A percentile compares a stretch with the other conserved stretches of the same genome.
These are phyloP conservation scores for Umimayanthus kanabou DNA, from an alignment of 92 coral and sea anemone species.

Conservation along the genomic window DNA sequence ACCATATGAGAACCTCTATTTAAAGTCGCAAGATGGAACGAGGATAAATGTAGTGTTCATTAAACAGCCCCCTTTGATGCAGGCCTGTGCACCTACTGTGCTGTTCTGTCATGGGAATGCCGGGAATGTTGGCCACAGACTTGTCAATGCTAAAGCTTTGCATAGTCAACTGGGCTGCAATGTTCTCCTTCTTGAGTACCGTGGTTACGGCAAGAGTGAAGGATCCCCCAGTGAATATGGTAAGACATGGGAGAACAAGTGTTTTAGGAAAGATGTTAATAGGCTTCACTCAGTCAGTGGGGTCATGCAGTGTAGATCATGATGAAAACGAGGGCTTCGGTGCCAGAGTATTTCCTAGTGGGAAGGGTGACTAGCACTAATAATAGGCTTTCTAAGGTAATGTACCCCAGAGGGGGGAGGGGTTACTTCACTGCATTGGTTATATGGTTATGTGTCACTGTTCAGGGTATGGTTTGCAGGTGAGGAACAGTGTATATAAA, in stretches of 20 bases:
- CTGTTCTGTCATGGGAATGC: conserved; percentile 97
- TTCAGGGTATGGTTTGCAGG: too few relatives aligned
- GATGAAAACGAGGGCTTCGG: too few relatives aligned
- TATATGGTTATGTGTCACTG: too few relatives aligned
- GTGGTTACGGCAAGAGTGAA: conserved; percentile 97
- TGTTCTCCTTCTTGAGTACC: conserved; percentile 93
- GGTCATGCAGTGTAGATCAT: too few relatives aligned
- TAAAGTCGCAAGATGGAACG: conserved; percentile 93
- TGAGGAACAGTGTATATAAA: too few relatives aligned
- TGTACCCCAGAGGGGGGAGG: too few relatives aligned
- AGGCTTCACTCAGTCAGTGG: too few relatives aligned
- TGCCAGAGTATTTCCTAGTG: too few relatives aligned
- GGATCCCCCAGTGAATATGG: conserved; percentile 99
- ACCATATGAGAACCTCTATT: conserved; percentile 86
- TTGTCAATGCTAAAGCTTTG: conserved; percentile 79
- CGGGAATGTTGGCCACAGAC: conserved; percentile 93
- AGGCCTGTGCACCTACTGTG: conserved; percentile 82
- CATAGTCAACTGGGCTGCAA: conserved; percentile 90
- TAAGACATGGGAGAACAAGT: conserved; percentile 34
- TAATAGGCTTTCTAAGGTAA: too few relatives aligned
- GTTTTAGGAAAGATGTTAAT: neutral
- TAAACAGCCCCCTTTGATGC: conserved; percentile 82
- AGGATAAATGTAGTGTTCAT: conserved; percentile 87
- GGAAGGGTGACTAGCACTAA: too few relatives aligned
- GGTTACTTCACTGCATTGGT: too few relatives aligned